Evolutionary conservation across 2,888 invertebrate species (phyloP).

Genomic region (Oscheius myriophilus): DNA sequence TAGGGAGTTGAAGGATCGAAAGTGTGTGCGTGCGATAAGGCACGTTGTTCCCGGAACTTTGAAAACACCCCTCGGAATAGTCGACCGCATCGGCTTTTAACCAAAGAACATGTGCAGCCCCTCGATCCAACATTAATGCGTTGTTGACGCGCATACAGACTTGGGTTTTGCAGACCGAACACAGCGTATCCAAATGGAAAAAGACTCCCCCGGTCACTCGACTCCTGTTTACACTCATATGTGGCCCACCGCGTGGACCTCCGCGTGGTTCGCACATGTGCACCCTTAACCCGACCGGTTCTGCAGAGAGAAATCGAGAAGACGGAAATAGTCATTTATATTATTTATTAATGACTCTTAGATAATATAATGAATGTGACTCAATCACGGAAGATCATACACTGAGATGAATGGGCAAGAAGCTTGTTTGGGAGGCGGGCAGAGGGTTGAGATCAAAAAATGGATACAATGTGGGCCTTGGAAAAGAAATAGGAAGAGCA

Average conservation of each 20-base stretch:
- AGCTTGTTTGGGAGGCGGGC: conserved; percentile 34
- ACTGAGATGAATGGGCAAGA: conserved; percentile 53
- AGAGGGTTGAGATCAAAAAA: conserved; percentile 45
- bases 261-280: conserved; percentile 21
- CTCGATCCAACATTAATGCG: no score
- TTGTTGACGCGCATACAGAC: no score
- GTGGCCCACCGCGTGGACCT: conserved; percentile 18
- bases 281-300: conserved; percentile 19
- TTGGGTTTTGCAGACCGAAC: no score
- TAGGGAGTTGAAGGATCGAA: conserved; percentile 11
- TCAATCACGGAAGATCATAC: conserved; percentile 43
- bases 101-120: no score
- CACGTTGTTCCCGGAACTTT: conserved; percentile 24
- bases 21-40: conserved; percentile 22
- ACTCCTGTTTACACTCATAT: conserved; percentile 22
- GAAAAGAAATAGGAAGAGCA: conserved; percentile 52
- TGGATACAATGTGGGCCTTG: conserved; percentile 42
- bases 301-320: conserved; percentile 1
- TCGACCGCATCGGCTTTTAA: no score
- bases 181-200: no score
- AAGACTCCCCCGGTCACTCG: conserved; percentile 13
- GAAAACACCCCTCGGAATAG: conserved; percentile 22
- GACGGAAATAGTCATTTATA: conserved; percentile 5
- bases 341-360: conserved; percentile 33
- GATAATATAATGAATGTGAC: conserved; percentile 25